Evolutionary conservation across 2,888 invertebrate genomes (phyloP).

Genomic region (Punctoribates punctum): DNA sequence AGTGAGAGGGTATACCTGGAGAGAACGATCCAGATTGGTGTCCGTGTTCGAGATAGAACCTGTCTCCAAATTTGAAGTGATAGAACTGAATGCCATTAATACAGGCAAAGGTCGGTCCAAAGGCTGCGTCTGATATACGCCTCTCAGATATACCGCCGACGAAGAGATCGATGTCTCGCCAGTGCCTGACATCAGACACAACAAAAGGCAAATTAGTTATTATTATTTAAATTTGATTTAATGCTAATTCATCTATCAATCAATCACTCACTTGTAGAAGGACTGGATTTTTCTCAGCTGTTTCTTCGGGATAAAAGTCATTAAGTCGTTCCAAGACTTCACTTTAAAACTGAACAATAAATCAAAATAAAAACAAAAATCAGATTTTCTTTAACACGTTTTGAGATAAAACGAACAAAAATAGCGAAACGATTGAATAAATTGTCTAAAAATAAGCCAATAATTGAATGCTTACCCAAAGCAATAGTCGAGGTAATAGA

Average conservation of each 20-base stretch:
- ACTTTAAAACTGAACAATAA: constrained; percentile 31
- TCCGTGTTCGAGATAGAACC: constrained; percentile 42
- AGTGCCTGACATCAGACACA: constrained; percentile 33
- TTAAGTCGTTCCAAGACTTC: constrained; percentile 36
- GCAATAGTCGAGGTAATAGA: constrained; percentile 40
- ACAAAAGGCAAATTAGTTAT: background rate
- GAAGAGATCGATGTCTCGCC: constrained; percentile 40
- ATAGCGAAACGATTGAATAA: background rate
- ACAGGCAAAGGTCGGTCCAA: constrained; percentile 41
- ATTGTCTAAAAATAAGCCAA: background rate
- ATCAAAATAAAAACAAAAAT: too few species aligned
- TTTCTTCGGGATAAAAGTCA: constrained; percentile 43
- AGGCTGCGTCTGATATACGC: constrained; percentile 33
- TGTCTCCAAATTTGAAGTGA: constrained; percentile 41
- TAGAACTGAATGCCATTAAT: constrained; percentile 43
- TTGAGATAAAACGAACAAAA: background rate
- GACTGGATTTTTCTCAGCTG: constrained; percentile 37
- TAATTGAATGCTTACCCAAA: constrained; percentile 38
- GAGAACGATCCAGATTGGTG: constrained; percentile 42
- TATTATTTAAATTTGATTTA: too few species aligned
- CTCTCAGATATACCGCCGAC: constrained; percentile 41
- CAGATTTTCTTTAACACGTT: background rate
- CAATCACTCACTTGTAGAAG: constrained; percentile 38
- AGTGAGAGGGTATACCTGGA: constrained; percentile 24
- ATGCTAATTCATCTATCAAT: background rate